Conservation (phyloP, 2,797 vertebrate genomes). For the Acanthopagrus latus region DNA sequence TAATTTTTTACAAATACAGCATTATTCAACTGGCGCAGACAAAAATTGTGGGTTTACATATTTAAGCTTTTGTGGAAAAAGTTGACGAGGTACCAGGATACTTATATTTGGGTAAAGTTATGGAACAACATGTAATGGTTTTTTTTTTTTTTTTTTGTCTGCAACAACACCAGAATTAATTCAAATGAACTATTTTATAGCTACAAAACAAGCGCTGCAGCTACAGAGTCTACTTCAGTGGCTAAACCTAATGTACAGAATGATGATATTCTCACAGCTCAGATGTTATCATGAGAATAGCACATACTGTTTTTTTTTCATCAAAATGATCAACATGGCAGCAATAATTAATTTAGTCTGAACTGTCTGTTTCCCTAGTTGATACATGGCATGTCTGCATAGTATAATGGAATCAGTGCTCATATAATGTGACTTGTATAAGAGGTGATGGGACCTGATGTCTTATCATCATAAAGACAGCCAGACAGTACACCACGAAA, state of each 20-base stretch:
- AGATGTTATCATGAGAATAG: not conserved
- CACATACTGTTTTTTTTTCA: not conserved
- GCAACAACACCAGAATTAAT: not conserved
- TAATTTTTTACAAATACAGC: constrained; percentile 74
- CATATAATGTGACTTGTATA: not conserved
- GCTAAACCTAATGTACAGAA: not conserved
- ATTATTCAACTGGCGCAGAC: constrained; percentile 63
- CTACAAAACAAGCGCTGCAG: not conserved
- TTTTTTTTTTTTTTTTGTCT: not conserved
- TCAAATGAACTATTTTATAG: not conserved
- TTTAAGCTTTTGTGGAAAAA: constrained; percentile 58
- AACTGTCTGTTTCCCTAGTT: not conserved
- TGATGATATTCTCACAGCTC: not conserved
- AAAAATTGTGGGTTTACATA: constrained; percentile 65
- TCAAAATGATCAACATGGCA: not conserved
- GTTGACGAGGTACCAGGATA: constrained; percentile 19
- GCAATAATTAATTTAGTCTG: constrained; percentile 19
- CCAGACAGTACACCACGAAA: not conserved
- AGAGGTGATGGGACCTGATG: not conserved
- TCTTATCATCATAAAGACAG: not conserved
- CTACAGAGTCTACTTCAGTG: not conserved
- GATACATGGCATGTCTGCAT: constrained; percentile 5
- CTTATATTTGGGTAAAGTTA: constrained; percentile 27
- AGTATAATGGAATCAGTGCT: not conserved
- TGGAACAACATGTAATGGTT: constrained; percentile 4